These are phyloP conservation scores for Sminthopsis crassicaudata DNA, from an alignment of 2,113 vertebrate genomes.

Conservation along the genomic window DNA sequence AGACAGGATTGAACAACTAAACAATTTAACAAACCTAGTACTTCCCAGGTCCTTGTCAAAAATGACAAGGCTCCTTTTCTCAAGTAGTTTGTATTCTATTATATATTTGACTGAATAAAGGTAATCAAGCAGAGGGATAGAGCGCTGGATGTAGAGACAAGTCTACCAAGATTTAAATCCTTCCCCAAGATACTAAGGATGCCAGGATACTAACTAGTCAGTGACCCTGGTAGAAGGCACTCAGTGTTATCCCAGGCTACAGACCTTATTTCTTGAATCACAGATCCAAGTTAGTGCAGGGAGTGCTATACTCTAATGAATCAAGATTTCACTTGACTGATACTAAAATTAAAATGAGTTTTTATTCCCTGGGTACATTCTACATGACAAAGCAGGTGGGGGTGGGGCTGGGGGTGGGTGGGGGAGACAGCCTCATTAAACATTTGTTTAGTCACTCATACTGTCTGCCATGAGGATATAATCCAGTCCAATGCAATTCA, in stretches of 20 bases:
- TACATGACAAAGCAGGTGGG: not conserved
- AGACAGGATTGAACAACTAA: not conserved
- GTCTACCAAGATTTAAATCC: not conserved
- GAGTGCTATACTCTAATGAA: not conserved
- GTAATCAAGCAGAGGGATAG: not conserved
- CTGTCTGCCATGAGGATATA: not conserved
- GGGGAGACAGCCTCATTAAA: not conserved
- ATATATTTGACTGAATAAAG: not conserved
- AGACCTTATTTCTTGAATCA: not conserved
- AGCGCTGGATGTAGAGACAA: not conserved
- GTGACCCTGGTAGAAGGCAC: not conserved
- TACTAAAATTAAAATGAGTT: not conserved
- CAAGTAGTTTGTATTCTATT: not conserved
- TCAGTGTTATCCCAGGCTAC: not conserved
- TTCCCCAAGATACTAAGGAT: not conserved
- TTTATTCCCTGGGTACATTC: not conserved
- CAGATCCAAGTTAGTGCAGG: not conserved
- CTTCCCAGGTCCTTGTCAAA: not conserved
- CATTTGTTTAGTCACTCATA: not conserved
- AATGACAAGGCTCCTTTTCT: not conserved
- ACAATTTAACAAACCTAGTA: not conserved
- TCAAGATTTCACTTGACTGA: not conserved
- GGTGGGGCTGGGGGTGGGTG: not conserved
- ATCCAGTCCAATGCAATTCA: not conserved
- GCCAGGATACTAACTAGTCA: not conserved